Base-by-base conservation (phyloP, 2,113 vertebrate genomes). In the Ammodytes marinus region DNA sequence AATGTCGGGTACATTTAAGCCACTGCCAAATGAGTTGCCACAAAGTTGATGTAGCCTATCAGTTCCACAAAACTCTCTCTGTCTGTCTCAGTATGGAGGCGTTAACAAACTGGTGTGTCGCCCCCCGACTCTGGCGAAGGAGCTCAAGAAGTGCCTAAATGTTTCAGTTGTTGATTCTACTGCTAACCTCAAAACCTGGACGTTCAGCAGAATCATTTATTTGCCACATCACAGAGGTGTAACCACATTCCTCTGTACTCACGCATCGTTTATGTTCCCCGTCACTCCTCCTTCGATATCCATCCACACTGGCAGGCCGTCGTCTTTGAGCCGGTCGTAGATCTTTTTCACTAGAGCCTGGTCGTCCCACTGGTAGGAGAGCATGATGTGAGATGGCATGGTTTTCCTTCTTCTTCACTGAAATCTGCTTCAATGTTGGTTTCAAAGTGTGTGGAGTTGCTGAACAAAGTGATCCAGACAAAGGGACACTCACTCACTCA, bases 351-450 rank as follows among this genome's bases (percentile, higher is more conserved):
- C 92, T 3, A 93, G 86, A 61, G 76, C 64, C 64, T 91, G 90
- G 53, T 88, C 67, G 1, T 92, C 83, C 91, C 86, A 89, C 81
- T 91, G 89, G 82, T 91, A 93, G 6, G 91, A 92, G 19, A 91
- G 85, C 90, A 91, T 90, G 3, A 93, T 69, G 37, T 92, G 90
- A 72, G 77, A 53, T 0, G 88, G 71, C 91, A 63, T 27, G 27
- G 27, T 93, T 19, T 80, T 73, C 4, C 14, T 12, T 53, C 1
- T 42, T 50, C 37, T 49, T 8, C 37, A 8, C 8, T 9, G 14
- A 43, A 61, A 61, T 6, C 5, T 52, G 39, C 35, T 37, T 12
- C n/a, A 13, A 64, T 39, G 13, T 9, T 14, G 37, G 27, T 52
- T 71, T 45, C 9, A 67, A 39, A 68, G 55, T 52, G 60, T n/a